Conservation (phyloP, 2,888 invertebrate genomes). For the Meta bourneti region DNA sequence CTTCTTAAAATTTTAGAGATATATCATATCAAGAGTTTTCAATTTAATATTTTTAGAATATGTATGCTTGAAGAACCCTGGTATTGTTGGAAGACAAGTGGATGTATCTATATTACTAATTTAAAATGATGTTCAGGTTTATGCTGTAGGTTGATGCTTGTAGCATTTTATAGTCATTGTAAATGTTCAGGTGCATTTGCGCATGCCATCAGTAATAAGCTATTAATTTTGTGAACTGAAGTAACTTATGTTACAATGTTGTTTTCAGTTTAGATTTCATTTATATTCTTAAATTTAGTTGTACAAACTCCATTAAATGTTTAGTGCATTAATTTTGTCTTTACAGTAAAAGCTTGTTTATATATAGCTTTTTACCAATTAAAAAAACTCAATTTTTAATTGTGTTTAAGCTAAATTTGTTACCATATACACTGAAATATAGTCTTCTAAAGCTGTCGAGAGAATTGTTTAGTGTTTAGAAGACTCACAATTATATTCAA, state of each 20-base stretch:
- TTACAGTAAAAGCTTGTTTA: conserved; percentile 25
- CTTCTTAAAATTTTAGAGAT: not conserved
- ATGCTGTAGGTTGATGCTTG: conserved; percentile 52
- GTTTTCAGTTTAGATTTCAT: not conserved
- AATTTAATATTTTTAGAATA: not conserved
- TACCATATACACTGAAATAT: too few species aligned
- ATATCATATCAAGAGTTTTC: not conserved
- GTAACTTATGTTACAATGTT: not conserved
- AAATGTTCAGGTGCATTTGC: conserved; percentile 32
- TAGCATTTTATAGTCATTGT: conserved; percentile 44
- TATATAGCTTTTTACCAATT: not conserved
- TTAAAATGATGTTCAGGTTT: conserved; percentile 40
- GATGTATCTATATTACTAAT: conserved; percentile 39
- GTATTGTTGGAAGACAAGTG: conserved; percentile 19
- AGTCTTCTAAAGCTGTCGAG: too few species aligned
- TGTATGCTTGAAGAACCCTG: conserved; percentile 19
- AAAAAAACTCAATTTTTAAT: not conserved
- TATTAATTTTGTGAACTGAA: not conserved
- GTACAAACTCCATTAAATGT: not conserved
- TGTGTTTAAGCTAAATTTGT: too few species aligned
- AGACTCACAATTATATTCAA: too few species aligned
- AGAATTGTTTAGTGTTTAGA: too few species aligned
- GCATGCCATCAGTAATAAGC: conserved; percentile 5
- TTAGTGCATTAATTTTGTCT: not conserved
- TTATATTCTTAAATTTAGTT: not conserved